Evolutionary conservation across 2,797 vertebrate genomes (phyloP), one percentile per base, ranked within the genome.

Genomic region (Florisuga fusca): DNA sequence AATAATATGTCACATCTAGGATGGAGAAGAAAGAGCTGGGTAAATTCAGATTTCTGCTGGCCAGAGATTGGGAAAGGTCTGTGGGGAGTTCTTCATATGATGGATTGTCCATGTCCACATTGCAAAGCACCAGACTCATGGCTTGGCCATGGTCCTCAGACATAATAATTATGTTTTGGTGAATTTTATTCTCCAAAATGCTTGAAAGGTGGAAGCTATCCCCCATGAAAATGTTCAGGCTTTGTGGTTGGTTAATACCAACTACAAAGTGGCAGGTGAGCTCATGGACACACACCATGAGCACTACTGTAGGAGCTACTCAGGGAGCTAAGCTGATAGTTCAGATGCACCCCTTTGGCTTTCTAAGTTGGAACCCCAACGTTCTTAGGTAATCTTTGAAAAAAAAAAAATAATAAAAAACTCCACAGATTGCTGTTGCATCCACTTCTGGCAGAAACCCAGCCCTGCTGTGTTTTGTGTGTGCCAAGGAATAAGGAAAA

Each of bases 61-160:
- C 9, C 12, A 51, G 50, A 0, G 0, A 19, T 3, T 55, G n/a
- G 20, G 34, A 51, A 54, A 54, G n/a, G 21, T 21, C 10, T 5
- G 6, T 4, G 16, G 7, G 29, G 34, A 46, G 9, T 2, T 5
- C 3, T 17, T 85, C 7, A 18, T 36, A 36, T 9, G 17, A 16
- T 48, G 62, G 9, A 3, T 4, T 59, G 25, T 16, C 10, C 53
- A 23, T 8, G 6, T 26, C 54, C 48, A 55, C 10, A 45, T 2
- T 4, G 9, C 18, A 66, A n/a, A 53, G 22, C 17, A 12, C 25
- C 8, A 3, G 15, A 19, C 4, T 34, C 15, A 4, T 5, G 16
- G 27, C 23, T 58, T 58, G 15, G 29, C 26, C 59, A 45, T 17
- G 19, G 10, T 27, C 17, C 21, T 45, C 11, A 66, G 29, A 61